Base-by-base conservation (phyloP, 2,888 invertebrate genomes). In the Ceramica pisi region DNA sequence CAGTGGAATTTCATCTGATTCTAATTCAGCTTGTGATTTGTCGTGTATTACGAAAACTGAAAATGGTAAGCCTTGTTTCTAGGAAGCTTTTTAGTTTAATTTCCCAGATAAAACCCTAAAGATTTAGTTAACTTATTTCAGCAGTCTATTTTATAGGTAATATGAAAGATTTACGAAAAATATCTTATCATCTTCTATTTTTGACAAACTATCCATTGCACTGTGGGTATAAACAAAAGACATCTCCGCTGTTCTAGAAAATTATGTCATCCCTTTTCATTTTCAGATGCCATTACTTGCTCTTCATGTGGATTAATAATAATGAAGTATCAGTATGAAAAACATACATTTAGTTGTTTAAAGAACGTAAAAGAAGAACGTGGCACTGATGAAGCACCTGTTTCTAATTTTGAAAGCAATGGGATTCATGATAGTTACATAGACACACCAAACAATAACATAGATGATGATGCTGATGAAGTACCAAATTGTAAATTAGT, bases 1-100 rank as follows among this genome's bases (percentile, higher is more conserved):
- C 44, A 89, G 89, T 70, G 90, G 89, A 16, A 89, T 89, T 81
- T 90, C 90, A 38, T 90, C 91, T 0, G 89, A 91, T 74, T 89
- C 89, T 2, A 89, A 86, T 76, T 86, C 87, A 46, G 51, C 80
- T 10, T 87, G 85, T 71, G 86, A 87, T 50, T 70, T 74, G 14
- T 74, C 84, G 1, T 73, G 48, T 68, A 26, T 66, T 38, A 23
- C n/a, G 19, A 80, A 59, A 50, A 73, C 51, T 59, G 64, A 62
- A 53, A 67, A 79, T 77, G 85, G 88, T 88, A 79, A 76, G 80
- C n/a, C 31, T 31, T 31, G 31, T 31, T 31, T 31, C 31, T 31
- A 31, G 31, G 2, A 31, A 31, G 31, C 31, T 31, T 31, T 31
- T 31, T 31, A 31, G 31, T 6, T 31, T 31, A 31, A 31, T 31